A percentile compares a stretch with the other conserved stretches of the same genome.
phyloP scores from a whole-genome alignment of 2,797 vertebrate species.

The Semaprochilodus insignis region DNA sequence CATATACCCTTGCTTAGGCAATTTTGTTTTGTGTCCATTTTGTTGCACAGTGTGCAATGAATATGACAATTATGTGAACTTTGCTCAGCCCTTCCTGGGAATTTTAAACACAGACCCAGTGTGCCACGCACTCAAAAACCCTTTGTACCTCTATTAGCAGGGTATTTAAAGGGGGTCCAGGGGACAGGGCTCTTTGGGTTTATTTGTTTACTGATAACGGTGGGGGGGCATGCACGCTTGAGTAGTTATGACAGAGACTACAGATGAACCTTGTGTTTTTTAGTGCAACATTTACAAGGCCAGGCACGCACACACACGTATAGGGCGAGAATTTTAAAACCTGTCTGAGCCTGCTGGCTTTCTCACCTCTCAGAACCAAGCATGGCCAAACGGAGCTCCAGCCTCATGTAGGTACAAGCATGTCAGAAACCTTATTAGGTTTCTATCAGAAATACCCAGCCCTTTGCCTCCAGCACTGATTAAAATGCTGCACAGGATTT shows the following conservation, averaged over 20 bases:
- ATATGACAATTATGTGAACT: not conserved
- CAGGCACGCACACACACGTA: constrained; percentile 18
- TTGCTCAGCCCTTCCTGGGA: not conserved
- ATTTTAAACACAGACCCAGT: not conserved
- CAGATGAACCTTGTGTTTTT: not conserved
- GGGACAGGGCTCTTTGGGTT: not conserved
- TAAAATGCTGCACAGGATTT: not conserved
- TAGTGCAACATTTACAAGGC: not conserved
- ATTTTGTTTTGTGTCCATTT: not conserved
- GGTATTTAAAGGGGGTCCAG: not conserved
- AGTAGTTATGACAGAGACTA: not conserved
- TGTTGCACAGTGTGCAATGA: not conserved
- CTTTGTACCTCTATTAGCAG: not conserved
- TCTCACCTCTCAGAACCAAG: not conserved
- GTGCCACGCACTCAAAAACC: not conserved
- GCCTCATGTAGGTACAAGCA: not conserved
- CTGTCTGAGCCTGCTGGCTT: constrained; percentile 20
- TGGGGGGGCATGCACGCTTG: not conserved
- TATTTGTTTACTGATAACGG: constrained; percentile 9
- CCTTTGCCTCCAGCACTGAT: not conserved
- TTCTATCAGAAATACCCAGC: not conserved
- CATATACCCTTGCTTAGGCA: no score
- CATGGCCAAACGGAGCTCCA: not conserved
- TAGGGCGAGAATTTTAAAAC: constrained; percentile 9
- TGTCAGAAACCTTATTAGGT: constrained; percentile 4